Evolutionary conservation across 2,113 vertebrate species (phyloP).

Genomic region (Heteronetta atricapilla): DNA sequence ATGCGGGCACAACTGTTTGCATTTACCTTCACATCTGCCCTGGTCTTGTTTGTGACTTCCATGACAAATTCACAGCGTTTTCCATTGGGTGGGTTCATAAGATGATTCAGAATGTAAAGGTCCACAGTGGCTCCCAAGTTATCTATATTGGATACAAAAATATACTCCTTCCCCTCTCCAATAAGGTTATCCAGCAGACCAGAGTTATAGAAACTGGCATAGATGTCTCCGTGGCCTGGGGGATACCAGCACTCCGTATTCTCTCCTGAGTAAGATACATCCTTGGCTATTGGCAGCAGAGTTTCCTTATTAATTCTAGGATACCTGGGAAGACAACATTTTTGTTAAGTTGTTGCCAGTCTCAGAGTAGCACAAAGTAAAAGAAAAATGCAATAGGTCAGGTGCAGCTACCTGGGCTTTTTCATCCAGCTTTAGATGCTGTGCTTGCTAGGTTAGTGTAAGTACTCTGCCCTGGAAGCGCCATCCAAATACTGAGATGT

Average conservation of each 20-base stretch:
- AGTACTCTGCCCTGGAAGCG: not conserved
- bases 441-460: not conserved
- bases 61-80: slow-evolving; percentile 95
- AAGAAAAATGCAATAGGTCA: not conserved
- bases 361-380: not conserved
- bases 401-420: not conserved
- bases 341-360: not conserved
- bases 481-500: not conserved
- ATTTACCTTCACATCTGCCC: slow-evolving; percentile 95
- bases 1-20: not conserved
- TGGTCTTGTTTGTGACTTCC: slow-evolving; percentile 98
- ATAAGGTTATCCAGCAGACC: slow-evolving; percentile 91
- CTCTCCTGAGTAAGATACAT: slow-evolving; percentile 84
- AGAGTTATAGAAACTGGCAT: slow-evolving; percentile 92
- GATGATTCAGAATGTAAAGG: slow-evolving; percentile 94
- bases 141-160: slow-evolving; percentile 98
- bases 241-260: slow-evolving; percentile 94
- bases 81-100: slow-evolving; percentile 90
- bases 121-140: slow-evolving; percentile 98
- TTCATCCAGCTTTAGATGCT: not conserved
- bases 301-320: slow-evolving; percentile 97
- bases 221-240: slow-evolving; percentile 95
- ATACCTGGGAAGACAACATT: slow-evolving; percentile 78
- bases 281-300: slow-evolving; percentile 90
- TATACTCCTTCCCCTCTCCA: slow-evolving; percentile 91